These are phyloP conservation scores for Pherbina coryleti DNA, from an alignment of 2,888 invertebrate species.

Conservation along the genomic window DNA sequence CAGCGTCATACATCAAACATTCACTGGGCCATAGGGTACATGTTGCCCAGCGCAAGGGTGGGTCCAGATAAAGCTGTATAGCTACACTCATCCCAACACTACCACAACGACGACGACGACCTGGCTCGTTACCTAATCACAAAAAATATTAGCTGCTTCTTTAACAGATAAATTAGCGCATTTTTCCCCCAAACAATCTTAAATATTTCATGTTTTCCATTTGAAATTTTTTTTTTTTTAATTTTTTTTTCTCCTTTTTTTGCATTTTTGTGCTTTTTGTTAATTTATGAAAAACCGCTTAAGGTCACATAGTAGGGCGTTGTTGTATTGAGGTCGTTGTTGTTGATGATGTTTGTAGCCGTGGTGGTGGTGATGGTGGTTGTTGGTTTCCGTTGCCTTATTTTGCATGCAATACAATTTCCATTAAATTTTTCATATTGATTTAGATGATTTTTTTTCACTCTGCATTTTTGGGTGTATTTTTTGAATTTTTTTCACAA, in stretches of 20 bases:
- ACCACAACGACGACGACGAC: neutral
- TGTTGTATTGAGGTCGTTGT: neutral
- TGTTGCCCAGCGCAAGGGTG: neutral
- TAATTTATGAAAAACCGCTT: slow-evolving; percentile 38
- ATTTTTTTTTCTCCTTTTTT: neutral
- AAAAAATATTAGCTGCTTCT: slow-evolving; percentile 34
- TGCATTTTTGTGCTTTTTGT: slow-evolving; percentile 25
- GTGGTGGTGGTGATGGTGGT: slow-evolving; percentile 2
- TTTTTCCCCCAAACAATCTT: slow-evolving; percentile 26
- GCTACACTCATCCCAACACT: neutral
- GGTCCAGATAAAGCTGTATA: neutral
- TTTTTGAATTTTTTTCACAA: neutral
- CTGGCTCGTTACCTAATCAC: slow-evolving; percentile 32
- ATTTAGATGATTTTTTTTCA: slow-evolving; percentile 20
- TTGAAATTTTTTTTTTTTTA: slow-evolving; percentile 4
- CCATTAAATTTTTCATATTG: slow-evolving; percentile 37
- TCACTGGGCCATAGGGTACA: neutral
- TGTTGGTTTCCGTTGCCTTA: slow-evolving; percentile 20
- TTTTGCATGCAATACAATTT: slow-evolving; percentile 23
- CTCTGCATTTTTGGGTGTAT: neutral
- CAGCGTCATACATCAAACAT: slow-evolving; percentile 27
- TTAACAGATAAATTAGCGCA: slow-evolving; percentile 39
- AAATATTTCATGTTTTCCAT: slow-evolving; percentile 3
- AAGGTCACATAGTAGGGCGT: slow-evolving; percentile 20
- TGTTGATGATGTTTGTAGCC: neutral